Evolutionary conservation across 2,797 vertebrate genomes (phyloP).

Genomic region (Gymnothorax reevesii): DNA sequence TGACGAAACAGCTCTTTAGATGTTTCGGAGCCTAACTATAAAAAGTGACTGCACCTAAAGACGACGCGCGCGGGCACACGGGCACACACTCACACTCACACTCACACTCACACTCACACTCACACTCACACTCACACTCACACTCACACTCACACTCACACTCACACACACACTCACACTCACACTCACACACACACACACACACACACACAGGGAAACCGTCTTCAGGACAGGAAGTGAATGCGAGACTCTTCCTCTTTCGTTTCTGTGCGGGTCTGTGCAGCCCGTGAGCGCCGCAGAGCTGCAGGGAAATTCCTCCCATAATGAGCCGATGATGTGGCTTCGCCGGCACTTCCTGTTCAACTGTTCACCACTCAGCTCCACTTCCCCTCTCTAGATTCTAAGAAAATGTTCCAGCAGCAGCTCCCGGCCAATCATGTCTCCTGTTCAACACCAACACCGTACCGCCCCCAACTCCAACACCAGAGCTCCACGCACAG

Average conservation of each 20-base stretch:
- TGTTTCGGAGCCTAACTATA: no score
- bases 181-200: constrained; percentile 52
- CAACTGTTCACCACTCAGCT: constrained; percentile 54
- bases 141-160: constrained; percentile 52
- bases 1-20: not conserved
- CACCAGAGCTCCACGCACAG: not conserved
- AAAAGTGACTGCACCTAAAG: constrained; percentile 37
- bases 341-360: constrained; percentile 69
- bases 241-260: constrained; percentile 44
- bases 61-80: no score
- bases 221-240: constrained; percentile 62
- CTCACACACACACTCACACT: constrained; percentile 41
- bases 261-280: constrained; percentile 59
- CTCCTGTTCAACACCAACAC: constrained; percentile 2
- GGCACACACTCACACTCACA: constrained; percentile 42
- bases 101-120: constrained; percentile 52
- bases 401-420: constrained; percentile 35
- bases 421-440: constrained; percentile 42
- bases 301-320: constrained; percentile 56
- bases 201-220: constrained; percentile 64
- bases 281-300: not conserved
- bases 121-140: constrained; percentile 44
- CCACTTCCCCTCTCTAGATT: constrained; percentile 65
- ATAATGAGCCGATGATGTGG: constrained; percentile 65
- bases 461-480: not conserved